These are phyloP conservation scores for Heterodera filipjevi DNA, from an alignment of 2,888 invertebrate species.

Conservation along the genomic window DNA sequence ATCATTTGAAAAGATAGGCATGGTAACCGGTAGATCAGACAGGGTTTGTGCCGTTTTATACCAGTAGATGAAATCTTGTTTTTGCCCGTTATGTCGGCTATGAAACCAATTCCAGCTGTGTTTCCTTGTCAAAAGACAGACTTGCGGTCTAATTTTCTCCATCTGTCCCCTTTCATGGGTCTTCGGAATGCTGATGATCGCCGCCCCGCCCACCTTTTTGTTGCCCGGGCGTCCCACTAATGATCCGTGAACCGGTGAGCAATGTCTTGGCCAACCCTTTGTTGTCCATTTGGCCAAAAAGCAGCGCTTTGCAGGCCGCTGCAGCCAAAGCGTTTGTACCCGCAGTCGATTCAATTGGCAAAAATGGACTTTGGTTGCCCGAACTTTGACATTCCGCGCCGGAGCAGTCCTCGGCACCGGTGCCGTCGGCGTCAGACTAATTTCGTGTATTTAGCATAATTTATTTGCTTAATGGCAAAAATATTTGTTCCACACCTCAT, in stretches of 20 bases:
- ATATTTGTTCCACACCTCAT: not conserved
- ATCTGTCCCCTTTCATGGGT: no score
- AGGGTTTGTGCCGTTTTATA: no score
- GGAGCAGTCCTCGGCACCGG: not conserved
- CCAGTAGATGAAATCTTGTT: no score
- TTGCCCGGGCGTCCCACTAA: not conserved
- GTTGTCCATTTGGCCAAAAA: slow-evolving; percentile 20
- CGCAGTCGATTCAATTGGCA: not conserved
- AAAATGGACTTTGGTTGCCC: not conserved
- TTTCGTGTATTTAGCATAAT: no score
- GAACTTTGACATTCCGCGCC: slow-evolving; percentile 12
- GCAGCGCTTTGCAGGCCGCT: slow-evolving; percentile 26
- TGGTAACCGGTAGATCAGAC: no score
- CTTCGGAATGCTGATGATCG: not conserved
- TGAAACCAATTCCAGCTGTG: no score
- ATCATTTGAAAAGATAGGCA: no score
- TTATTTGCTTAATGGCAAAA: not conserved
- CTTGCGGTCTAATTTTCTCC: no score
- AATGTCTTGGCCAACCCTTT: slow-evolving; percentile 23
- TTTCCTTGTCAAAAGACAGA: no score
- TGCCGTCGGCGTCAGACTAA: not conserved
- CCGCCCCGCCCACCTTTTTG: not conserved
- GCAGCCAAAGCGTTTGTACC: slow-evolving; percentile 21
- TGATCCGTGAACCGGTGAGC: slow-evolving; percentile 9
- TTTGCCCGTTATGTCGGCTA: no score